Conservation (phyloP, 2,797 vertebrate genomes). For the Myripristis murdjan region DNA sequence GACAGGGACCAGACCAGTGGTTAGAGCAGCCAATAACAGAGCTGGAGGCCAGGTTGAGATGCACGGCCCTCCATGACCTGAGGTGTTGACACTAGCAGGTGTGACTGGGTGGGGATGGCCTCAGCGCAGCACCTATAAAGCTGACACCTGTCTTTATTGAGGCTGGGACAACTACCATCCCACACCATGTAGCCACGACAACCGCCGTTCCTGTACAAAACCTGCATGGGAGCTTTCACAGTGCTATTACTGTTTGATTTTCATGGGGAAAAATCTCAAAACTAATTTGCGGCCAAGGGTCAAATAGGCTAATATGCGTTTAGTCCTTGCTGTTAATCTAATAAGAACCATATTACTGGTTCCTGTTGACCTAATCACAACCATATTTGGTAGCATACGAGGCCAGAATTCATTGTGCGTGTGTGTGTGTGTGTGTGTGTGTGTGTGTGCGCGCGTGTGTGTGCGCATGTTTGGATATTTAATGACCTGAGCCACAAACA, state of each 20-base stretch:
- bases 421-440: conserved; percentile 10
- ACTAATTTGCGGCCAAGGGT: conserved; percentile 30
- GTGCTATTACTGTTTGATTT: conserved; percentile 4
- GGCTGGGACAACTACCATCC: conserved; percentile 48
- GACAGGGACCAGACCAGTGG: conserved; percentile 71
- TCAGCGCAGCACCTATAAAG: conserved; percentile 51
- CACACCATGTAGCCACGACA: conserved; percentile 39
- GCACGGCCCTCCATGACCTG: conserved; percentile 62
- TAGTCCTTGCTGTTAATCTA: conserved; percentile 48
- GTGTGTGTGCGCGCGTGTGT: conserved; percentile 18
- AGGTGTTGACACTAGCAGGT: conserved; percentile 77
- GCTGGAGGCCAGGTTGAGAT: conserved; percentile 64
- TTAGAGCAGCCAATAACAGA: conserved; percentile 43
- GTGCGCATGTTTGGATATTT: conserved; percentile 48
- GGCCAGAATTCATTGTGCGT: conserved; percentile 20
- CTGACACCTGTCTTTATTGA: conserved; percentile 71
- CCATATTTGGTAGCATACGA: conserved; percentile 60
- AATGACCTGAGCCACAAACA: conserved; percentile 71
- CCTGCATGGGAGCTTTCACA: background rate
- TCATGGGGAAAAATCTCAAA: conserved; percentile 40
- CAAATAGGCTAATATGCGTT: conserved; percentile 40
- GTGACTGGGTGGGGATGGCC: conserved; percentile 66
- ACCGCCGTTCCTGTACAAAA: conserved; percentile 9
- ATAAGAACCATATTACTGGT: conserved; percentile 47
- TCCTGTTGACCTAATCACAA: conserved; percentile 55